Conservation (phyloP, 2,888 invertebrate species). For the Eulithis prunata region DNA sequence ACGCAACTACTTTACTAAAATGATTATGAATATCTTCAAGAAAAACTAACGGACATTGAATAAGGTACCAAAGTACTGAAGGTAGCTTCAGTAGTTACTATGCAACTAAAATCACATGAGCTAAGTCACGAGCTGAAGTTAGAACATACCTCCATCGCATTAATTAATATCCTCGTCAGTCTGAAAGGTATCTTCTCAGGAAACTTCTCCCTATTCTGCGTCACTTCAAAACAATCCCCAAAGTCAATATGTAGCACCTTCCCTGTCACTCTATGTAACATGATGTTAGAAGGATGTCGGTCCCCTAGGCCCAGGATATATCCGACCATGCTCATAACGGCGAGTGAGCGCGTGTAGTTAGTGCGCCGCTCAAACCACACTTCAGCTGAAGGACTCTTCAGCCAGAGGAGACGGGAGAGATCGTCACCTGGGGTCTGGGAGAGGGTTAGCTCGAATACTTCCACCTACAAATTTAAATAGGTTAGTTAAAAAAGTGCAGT, state of each 20-base stretch:
- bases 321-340: constrained; percentile 99
- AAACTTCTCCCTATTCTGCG: constrained; percentile 99
- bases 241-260: constrained; percentile 99
- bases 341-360: constrained; percentile 97
- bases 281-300: constrained; percentile 98
- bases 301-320: constrained; percentile 99
- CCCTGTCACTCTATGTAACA: constrained; percentile 98
- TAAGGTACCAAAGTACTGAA: no score
- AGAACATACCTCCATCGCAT: constrained; percentile 93
- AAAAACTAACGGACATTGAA: no score
- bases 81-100: no score
- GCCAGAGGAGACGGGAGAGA: constrained; percentile 95
- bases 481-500: no score
- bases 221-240: constrained; percentile 99
- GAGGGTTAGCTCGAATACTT: constrained; percentile 98
- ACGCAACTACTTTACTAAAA: no score
- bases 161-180: constrained; percentile 97
- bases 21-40: no score
- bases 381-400: constrained; percentile 98
- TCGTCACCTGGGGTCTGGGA: constrained; percentile 98
- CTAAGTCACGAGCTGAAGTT: background rate
- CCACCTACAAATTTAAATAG: constrained; percentile 79
- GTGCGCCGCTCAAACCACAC: constrained; percentile 99
- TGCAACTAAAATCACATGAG: no score
- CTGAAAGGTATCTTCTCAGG: constrained; percentile 99